These are phyloP conservation scores for Nyctibius bracteatus DNA, from an alignment of 2,113 vertebrate genomes.

Conservation along the genomic window DNA sequence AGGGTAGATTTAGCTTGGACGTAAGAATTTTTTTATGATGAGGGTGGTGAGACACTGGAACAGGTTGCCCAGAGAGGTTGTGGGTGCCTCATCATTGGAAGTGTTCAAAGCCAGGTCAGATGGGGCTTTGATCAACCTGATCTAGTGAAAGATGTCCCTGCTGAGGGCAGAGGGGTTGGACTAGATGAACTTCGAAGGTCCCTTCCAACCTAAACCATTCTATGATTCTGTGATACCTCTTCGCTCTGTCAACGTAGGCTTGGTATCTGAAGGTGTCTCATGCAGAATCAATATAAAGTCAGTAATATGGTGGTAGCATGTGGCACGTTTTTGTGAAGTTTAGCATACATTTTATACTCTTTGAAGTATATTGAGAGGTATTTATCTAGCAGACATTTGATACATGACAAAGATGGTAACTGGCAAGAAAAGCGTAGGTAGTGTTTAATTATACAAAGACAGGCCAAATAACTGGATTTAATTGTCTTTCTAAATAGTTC, in stretches of 20 bases:
- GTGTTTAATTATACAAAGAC: neutral
- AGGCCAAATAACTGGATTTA: neutral
- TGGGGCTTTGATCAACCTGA: neutral
- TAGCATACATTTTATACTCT: neutral
- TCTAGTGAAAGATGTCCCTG: neutral
- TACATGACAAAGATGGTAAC: neutral
- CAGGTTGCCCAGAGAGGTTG: neutral
- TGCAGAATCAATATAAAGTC: neutral
- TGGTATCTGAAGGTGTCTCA: neutral
- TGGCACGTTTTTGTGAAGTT: neutral
- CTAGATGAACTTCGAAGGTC: neutral
- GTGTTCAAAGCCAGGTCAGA: neutral
- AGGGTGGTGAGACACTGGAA: neutral
- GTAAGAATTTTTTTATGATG: rapidly evolving
- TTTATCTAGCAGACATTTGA: neutral
- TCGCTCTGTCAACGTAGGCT: neutral
- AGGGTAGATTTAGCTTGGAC: neutral
- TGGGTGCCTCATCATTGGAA: neutral
- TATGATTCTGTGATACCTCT: neutral
- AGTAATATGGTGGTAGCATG: neutral
- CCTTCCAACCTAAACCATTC: neutral
- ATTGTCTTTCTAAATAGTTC: neutral
- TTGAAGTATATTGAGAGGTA: neutral
- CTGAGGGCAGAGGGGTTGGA: rapidly evolving
- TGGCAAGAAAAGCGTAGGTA: neutral